Evolutionary conservation across 2,888 invertebrate genomes (phyloP).

Genomic region (Pristionchus exspectatus): DNA sequence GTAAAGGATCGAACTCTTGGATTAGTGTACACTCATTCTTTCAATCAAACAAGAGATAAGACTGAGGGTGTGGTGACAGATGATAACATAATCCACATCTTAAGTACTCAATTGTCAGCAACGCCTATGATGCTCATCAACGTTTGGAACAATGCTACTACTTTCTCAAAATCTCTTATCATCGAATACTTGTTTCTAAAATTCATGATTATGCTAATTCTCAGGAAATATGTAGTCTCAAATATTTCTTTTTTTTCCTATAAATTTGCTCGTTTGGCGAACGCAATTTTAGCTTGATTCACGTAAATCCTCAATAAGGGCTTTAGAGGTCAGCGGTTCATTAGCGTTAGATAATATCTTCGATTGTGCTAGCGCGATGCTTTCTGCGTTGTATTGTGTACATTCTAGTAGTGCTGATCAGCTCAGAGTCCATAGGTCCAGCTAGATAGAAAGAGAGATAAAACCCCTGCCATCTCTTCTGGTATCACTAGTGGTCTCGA

Average conservation of each 20-base stretch:
- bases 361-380: not conserved
- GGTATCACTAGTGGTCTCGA: not conserved
- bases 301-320: too few relatives aligned
- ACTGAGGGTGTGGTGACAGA: not conserved
- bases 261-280: too few relatives aligned
- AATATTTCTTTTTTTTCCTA: too few relatives aligned
- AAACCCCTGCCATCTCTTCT: not conserved
- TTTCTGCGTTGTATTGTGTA: not conserved
- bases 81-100: not conserved
- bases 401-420: slow-evolving; percentile 12
- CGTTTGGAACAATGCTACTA: not conserved
- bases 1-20: not conserved
- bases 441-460: not conserved
- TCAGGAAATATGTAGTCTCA: too few relatives aligned
- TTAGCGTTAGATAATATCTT: not conserved
- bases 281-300: too few relatives aligned
- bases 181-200: too few relatives aligned
- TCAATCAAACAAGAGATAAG: not conserved
- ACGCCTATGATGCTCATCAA: not conserved
- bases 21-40: not conserved
- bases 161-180: too few relatives aligned
- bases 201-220: too few relatives aligned
- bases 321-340: too few relatives aligned
- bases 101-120: not conserved
- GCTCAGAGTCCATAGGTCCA: not conserved